A percentile compares a stretch with the other conserved stretches of the same genome.
Conservation (phyloP, 2,113 vertebrate species). For the Mirza zaza region DNA sequence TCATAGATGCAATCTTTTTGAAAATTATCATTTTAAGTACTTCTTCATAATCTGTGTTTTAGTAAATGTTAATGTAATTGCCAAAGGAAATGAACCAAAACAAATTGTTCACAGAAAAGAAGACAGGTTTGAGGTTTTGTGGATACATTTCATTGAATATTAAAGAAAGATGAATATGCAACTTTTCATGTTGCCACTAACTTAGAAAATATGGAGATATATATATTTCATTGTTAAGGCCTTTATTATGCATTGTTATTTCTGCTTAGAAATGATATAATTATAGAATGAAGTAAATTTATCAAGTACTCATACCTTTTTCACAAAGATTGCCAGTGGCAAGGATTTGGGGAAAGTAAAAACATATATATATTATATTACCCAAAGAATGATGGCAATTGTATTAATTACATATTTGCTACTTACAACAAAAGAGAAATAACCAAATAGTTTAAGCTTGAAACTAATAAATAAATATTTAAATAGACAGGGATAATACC, state of each 20-base stretch:
- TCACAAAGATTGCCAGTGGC: neutral
- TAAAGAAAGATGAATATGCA: conserved; percentile 51
- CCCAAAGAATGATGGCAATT: neutral
- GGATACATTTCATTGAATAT: conserved; percentile 61
- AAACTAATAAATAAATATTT: neutral
- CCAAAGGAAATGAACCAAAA: conserved; percentile 75
- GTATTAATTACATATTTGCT: neutral
- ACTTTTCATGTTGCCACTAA: conserved; percentile 6
- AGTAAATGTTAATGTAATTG: conserved; percentile 75
- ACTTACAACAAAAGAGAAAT: neutral
- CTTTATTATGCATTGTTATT: neutral
- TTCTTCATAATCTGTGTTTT: conserved; percentile 72
- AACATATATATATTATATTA: neutral
- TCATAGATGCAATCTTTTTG: conserved; percentile 53
- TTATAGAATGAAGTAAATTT: neutral
- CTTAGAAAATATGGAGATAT: neutral
- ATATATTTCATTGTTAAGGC: neutral
- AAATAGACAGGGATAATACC: neutral
- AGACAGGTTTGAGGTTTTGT: conserved; percentile 53
- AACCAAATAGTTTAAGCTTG: neutral
- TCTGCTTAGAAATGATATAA: neutral
- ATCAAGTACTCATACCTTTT: neutral
- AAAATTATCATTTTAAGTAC: conserved; percentile 70
- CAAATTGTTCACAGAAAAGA: conserved; percentile 63
- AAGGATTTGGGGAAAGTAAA: neutral